Percentiles rank a stretch among this genome's conserved stretches.
phyloP scores from a whole-genome alignment of 2,888 invertebrate genomes.

The Aphodius sticticus region DNA sequence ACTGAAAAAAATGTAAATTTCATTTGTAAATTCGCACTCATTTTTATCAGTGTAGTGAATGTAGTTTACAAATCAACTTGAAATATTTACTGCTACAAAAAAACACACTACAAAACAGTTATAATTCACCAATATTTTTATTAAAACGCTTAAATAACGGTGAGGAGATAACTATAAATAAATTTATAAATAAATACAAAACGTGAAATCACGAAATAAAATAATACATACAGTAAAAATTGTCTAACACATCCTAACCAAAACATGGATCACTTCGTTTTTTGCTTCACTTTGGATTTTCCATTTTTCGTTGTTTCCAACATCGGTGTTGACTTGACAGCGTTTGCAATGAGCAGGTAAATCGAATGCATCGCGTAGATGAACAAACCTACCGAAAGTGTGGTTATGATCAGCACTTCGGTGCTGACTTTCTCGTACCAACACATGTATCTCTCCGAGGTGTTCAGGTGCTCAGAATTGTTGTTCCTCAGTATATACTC shows the following conservation, averaged over 20 bases:
- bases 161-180: not conserved
- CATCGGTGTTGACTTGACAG: not conserved
- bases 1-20: too few relatives aligned
- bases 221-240: not conserved
- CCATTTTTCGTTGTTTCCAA: not conserved
- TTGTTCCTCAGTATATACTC: slow-evolving; percentile 43
- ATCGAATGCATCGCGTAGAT: slow-evolving; percentile 30
- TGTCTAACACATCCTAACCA: not conserved
- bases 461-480: slow-evolving; percentile 38
- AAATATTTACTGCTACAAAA: too few relatives aligned
- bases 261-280: not conserved
- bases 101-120: not conserved
- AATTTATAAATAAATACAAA: not conserved
- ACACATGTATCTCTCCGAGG: slow-evolving; percentile 37
- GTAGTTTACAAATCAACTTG: too few relatives aligned
- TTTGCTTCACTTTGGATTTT: slow-evolving; percentile 4
- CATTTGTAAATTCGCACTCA: too few relatives aligned
- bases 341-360: slow-evolving; percentile 23
- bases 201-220: not conserved
- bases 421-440: slow-evolving; percentile 37
- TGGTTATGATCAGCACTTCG: slow-evolving; percentile 36
- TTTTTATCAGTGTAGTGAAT: too few relatives aligned
- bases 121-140: not conserved
- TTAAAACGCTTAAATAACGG: not conserved
- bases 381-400: slow-evolving; percentile 19